Evolutionary conservation across 2,888 invertebrate genomes (phyloP), one percentile per base, ranked within the genome.

Genomic region (Molanna angustata): DNA sequence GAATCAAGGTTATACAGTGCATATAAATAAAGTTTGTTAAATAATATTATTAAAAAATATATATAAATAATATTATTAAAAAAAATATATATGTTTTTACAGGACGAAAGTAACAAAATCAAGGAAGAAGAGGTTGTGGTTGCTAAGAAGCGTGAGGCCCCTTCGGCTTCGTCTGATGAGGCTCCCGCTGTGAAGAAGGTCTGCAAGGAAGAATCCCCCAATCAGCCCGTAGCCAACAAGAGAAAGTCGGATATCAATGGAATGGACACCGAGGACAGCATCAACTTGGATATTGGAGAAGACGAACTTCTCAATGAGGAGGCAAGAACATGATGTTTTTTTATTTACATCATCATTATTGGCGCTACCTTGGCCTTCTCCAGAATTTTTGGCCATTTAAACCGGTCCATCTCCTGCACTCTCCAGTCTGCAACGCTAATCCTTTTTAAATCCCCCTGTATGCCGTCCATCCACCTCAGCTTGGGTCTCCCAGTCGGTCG

Each of bases 301-400:
- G 90, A 89, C 69, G 89, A 89, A 73, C 76, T 89, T 55, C 79
- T 89, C 54, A 86, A 84, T 68, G 88, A 87, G 70, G 88, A 89
- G 82, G 88, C 88, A 78, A n/a, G 13, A 9, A 35, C 35, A 35
- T 35, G 4, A 9, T n/a, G 7, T 27, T 45, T 49, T 63, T 66
- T 63, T 67, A 47, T 46, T 59, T 54, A 20, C 21, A 42, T 40
- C 35, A 35, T 35, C 17, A 16, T 35, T 16, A 14, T 2, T 35
- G 35, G 35, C 13, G n/a, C n/a, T n/a, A n/a, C n/a, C n/a, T n/a
- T n/a, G n/a, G n/a, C n/a, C n/a, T n/a, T n/a, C n/a, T n/a, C n/a
- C n/a, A n/a, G n/a, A n/a, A n/a, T n/a, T n/a, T n/a, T n/a, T n/a
- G n/a, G n/a, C n/a, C n/a, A n/a, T n/a, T n/a, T n/a, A n/a, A n/a